phyloP scores from a whole-genome alignment of 1,140 invertebrate genomes.

The Sipha flava region DNA sequence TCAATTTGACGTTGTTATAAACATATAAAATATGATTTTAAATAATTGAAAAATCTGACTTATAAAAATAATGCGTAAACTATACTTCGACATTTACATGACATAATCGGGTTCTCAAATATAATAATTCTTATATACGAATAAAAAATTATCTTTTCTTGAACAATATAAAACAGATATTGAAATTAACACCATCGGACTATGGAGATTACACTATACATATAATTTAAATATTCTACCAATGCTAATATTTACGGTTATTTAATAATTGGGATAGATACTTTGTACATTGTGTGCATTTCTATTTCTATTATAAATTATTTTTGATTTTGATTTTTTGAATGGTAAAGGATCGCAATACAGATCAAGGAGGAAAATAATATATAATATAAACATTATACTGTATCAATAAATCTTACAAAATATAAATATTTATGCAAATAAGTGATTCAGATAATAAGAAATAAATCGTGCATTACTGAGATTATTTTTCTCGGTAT shows the following conservation, averaged over 20 bases:
- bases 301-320: background rate
- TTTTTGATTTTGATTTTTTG: background rate
- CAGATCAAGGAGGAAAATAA: background rate
- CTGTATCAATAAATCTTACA: background rate
- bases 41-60: too few relatives aligned
- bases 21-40: too few relatives aligned
- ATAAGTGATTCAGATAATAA: background rate
- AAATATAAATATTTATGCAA: too few relatives aligned
- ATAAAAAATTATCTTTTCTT: too few relatives aligned
- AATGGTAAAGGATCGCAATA: background rate
- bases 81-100: too few relatives aligned
- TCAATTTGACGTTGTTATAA: too few relatives aligned
- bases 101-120: too few relatives aligned
- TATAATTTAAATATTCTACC: background rate
- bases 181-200: background rate
- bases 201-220: background rate
- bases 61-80: too few relatives aligned
- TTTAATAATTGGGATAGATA: background rate
- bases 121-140: too few relatives aligned
- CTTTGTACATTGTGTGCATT: conserved; percentile 5
- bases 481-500: background rate
- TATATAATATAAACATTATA: background rate
- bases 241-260: conserved; percentile 2
- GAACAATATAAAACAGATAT: too few relatives aligned
- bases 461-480: background rate